Percentiles rank a stretch among this genome's conserved stretches.
Evolutionary conservation across 2,113 vertebrate species (phyloP).

Genomic region (Barbus barbus): DNA sequence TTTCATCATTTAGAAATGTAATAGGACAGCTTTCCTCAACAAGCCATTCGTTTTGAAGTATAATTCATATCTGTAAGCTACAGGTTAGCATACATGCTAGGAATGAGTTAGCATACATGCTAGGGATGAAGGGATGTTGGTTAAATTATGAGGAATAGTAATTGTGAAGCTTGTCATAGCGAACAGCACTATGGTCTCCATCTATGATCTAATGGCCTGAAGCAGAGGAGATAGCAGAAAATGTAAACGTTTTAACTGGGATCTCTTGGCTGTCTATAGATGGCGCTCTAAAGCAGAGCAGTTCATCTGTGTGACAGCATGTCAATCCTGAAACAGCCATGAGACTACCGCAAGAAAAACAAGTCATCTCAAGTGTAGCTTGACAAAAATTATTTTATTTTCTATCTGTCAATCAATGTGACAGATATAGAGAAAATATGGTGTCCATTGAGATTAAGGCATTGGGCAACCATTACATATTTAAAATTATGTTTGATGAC

Average conservation of each 20-base stretch:
- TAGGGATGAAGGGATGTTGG: neutral
- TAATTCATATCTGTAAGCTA: neutral
- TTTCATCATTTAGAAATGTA: neutral
- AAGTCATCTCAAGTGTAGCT: constrained; percentile 11
- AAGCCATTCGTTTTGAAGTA: neutral
- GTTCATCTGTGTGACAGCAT: constrained; percentile 34
- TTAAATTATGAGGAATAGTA: neutral
- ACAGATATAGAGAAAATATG: neutral
- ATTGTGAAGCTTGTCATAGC: neutral
- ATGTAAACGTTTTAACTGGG: neutral
- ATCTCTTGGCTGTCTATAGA: constrained; percentile 37
- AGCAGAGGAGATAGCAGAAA: neutral
- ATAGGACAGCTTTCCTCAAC: neutral
- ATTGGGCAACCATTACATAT: neutral
- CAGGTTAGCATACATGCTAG: neutral
- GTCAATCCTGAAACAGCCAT: neutral
- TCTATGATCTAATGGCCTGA: neutral
- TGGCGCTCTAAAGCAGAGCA: constrained; percentile 50
- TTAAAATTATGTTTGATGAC: neutral
- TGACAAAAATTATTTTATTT: neutral
- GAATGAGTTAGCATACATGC: no score
- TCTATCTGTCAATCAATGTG: neutral
- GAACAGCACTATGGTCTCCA: neutral
- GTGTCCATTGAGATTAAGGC: neutral
- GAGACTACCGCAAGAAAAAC: constrained; percentile 44